phyloP scores from a whole-genome alignment of 2,113 vertebrate species.

The Vidua chalybeata region DNA sequence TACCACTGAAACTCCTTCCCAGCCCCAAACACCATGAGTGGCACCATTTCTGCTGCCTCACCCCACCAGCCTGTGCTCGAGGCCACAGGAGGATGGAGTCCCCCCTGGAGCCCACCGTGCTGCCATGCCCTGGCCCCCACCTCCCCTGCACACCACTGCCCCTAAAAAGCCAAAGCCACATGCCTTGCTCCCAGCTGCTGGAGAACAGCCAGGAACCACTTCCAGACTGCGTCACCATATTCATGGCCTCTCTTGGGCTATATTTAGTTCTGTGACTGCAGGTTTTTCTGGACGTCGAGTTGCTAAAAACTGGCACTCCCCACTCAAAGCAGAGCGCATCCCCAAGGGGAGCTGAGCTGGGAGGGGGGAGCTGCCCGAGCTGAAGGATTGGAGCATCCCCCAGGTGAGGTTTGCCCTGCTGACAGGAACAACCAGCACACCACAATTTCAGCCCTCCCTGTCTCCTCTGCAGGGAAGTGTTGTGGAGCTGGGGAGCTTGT shows the following conservation, averaged over 20 bases:
- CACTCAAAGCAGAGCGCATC: background rate
- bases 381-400: background rate
- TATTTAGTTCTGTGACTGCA: constrained; percentile 58
- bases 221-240: constrained; percentile 25
- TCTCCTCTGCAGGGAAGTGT: background rate
- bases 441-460: background rate
- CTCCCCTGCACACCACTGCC: background rate
- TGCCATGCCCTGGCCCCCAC: background rate
- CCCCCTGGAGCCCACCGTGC: background rate
- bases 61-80: accelerated
- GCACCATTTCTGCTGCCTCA: background rate
- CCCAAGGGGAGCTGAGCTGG: background rate
- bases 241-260: constrained; percentile 25
- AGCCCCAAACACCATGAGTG: background rate
- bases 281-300: constrained; percentile 26
- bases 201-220: constrained; percentile 33
- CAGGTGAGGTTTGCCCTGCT: background rate
- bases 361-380: background rate
- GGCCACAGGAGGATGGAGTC: background rate
- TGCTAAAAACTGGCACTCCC: background rate
- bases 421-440: background rate
- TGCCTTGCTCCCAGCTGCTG: constrained; percentile 6
- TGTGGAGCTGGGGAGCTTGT: background rate
- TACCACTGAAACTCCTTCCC: background rate
- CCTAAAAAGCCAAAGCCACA: constrained; percentile 4